These are phyloP conservation scores for Athetis lepigone DNA, from an alignment of 2,888 invertebrate species.

Conservation along the genomic window DNA sequence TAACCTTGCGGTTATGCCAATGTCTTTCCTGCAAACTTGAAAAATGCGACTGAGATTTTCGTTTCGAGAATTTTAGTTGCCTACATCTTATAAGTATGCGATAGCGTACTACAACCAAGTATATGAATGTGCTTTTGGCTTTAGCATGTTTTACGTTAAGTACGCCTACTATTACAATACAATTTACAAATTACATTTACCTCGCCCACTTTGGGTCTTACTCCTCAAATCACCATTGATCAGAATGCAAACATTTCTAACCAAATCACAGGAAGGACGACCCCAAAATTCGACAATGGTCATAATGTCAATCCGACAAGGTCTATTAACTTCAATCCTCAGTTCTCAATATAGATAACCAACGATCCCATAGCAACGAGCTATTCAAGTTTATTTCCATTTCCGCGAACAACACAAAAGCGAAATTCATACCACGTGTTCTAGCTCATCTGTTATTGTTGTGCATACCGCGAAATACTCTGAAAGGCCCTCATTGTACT, in stretches of 20 bases:
- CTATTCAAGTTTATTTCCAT: conserved; percentile 43
- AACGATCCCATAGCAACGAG: conserved; percentile 16
- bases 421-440: conserved; percentile 60
- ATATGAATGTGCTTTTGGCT: neutral
- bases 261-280: neutral
- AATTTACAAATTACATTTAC: neutral
- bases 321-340: conserved; percentile 5
- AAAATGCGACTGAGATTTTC: neutral
- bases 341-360: conserved; percentile 18
- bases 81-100: neutral
- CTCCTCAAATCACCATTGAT: neutral
- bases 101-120: neutral
- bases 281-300: neutral
- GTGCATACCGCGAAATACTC: conserved; percentile 75
- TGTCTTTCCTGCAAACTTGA: conserved; percentile 4
- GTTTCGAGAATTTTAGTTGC: neutral
- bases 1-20: conserved; percentile 24
- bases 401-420: conserved; percentile 63
- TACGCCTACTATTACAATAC: neutral
- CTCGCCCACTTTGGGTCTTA: neutral
- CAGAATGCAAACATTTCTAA: conserved; percentile 3
- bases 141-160: neutral
- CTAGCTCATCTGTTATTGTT: conserved; percentile 79
- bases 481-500: conserved; percentile 78
- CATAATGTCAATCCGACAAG: conserved; percentile 1